A percentile compares a stretch with the other conserved stretches of the same genome.
Conservation (phyloP, 2,888 invertebrate genomes). For the Chrysodeixis includens region DNA sequence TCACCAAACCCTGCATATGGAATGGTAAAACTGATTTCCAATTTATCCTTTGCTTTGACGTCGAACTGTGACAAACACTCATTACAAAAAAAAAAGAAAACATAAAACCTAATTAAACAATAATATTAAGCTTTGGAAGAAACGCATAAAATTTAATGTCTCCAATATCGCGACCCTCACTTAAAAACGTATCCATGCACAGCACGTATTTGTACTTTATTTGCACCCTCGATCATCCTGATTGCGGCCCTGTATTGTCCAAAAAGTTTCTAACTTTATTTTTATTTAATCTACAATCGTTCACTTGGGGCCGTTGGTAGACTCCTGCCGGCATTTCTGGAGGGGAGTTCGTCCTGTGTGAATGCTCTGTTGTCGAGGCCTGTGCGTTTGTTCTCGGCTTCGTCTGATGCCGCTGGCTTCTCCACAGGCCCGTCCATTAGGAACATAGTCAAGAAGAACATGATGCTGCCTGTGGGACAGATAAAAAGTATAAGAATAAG, state of each 20-base stretch:
- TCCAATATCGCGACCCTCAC: conserved; percentile 5
- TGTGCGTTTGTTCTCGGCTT: conserved; percentile 62
- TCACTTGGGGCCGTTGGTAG: conserved; percentile 61
- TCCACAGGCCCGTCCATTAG: conserved; percentile 92
- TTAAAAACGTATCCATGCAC: conserved; percentile 18
- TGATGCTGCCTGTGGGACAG: conserved; percentile 91
- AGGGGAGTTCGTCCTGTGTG: conserved; percentile 82
- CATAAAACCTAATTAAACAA: conserved; percentile 1
- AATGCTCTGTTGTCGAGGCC: conserved; percentile 89
- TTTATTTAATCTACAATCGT: conserved; percentile 60
- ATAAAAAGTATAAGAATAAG: conserved; percentile 7
- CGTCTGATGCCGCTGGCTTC: conserved; percentile 40
- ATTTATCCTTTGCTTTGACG: background rate
- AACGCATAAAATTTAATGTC: conserved; percentile 12
- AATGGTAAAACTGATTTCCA: background rate
- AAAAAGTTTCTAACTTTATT: conserved; percentile 6
- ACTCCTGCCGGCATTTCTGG: conserved; percentile 60
- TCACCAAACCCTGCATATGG: background rate
- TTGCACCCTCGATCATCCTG: conserved; percentile 37
- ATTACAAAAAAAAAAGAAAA: background rate
- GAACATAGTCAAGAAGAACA: conserved; percentile 95
- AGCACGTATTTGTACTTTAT: conserved; percentile 39
- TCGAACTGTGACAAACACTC: background rate
- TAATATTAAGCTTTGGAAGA: conserved; percentile 34
- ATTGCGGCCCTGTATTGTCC: conserved; percentile 25